These are phyloP conservation scores for Busseola fusca DNA, from an alignment of 2,888 invertebrate species.

Conservation along the genomic window DNA sequence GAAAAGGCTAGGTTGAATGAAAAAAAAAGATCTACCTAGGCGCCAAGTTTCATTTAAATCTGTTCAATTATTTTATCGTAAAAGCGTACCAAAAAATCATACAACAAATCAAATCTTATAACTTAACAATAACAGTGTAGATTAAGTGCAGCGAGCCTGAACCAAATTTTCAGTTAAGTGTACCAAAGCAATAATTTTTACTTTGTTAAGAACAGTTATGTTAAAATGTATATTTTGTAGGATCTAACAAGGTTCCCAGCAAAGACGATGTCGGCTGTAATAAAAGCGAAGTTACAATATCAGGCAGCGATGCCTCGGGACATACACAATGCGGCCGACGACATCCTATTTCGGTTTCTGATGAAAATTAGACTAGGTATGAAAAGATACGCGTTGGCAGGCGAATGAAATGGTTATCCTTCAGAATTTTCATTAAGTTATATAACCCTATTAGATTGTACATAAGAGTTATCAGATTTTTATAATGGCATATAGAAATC, in stretches of 20 bases:
- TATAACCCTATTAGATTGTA: neutral
- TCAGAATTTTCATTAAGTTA: no score
- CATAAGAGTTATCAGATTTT: neutral
- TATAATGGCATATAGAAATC: neutral
- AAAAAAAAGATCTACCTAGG: no score
- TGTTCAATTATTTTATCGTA: no score
- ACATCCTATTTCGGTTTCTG: conserved; percentile 20
- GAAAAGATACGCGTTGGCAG: neutral
- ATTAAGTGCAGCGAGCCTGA: no score
- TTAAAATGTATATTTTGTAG: conserved; percentile 19
- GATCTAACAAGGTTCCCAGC: conserved; percentile 38
- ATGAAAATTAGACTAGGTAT: conserved; percentile 19
- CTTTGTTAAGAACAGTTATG: conserved; percentile 3
- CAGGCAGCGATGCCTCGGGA: conserved; percentile 49
- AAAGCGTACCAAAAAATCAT: no score
- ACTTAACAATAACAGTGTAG: no score
- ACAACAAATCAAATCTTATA: no score
- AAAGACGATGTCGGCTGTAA: conserved; percentile 42
- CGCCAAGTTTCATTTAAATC: no score
- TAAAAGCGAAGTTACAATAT: conserved; percentile 56
- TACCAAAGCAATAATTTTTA: neutral
- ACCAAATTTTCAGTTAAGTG: neutral
- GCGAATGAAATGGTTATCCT: neutral
- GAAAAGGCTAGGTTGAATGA: no score
- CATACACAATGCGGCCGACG: conserved; percentile 24